These are phyloP conservation scores for Oxyura jamaicensis DNA, from an alignment of 2,113 vertebrate species.

Conservation along the genomic window DNA sequence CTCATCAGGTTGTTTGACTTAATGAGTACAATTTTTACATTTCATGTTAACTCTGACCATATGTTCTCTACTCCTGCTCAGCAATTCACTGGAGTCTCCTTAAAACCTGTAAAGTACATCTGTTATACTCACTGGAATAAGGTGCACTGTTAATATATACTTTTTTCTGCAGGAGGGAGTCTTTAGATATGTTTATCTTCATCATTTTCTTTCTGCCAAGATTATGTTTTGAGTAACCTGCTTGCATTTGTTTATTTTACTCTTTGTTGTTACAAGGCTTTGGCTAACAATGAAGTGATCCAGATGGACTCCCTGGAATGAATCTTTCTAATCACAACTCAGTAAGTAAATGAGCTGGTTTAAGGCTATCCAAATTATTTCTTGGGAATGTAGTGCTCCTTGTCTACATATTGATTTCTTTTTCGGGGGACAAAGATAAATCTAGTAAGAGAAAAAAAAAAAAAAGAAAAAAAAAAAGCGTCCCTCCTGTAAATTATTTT, in stretches of 20 bases:
- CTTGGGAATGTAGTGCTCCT: background rate
- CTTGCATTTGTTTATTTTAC: background rate
- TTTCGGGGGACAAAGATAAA: background rate
- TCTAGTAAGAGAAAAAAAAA: background rate
- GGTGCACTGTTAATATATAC: background rate
- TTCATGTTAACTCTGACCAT: background rate
- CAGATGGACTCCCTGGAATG: background rate
- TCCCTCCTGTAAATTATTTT: background rate
- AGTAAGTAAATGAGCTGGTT: fast-evolving
- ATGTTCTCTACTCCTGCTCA: background rate
- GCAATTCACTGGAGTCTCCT: background rate
- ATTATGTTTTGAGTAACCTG: background rate
- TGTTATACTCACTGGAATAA: background rate
- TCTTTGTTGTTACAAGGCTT: background rate
- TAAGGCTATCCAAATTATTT: background rate
- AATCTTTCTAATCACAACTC: background rate
- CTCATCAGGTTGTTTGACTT: background rate
- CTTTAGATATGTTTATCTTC: background rate
- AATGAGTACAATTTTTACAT: background rate
- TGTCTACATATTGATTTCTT: background rate
- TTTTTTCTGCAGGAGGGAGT: background rate
- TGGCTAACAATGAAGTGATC: background rate
- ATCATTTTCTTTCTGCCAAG: background rate
- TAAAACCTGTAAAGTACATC: background rate
- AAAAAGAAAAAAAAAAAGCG: background rate